Conservation (phyloP, 2,797 vertebrate species). For the Gambelia wislizenii region DNA sequence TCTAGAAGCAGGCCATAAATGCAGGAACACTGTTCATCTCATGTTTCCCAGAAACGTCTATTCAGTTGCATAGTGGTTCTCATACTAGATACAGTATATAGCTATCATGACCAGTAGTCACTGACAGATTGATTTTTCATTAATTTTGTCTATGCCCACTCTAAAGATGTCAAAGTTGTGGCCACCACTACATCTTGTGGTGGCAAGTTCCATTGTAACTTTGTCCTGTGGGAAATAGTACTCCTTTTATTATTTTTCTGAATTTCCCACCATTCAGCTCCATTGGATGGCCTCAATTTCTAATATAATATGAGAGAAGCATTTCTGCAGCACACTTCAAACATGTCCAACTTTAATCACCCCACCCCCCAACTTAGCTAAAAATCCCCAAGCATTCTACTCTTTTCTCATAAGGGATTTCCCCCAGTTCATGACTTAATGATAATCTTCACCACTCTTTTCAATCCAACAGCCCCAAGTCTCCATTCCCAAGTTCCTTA, state of each 20-base stretch:
- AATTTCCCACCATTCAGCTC: background rate
- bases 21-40: background rate
- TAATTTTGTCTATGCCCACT: too few species aligned
- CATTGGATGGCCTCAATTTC: too few species aligned
- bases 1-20: background rate
- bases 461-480: background rate
- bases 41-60: background rate
- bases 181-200: background rate
- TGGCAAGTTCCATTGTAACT: background rate
- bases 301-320: too few species aligned
- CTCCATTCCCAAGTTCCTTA: background rate
- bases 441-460: background rate
- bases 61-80: too few species aligned
- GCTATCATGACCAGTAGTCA: too few species aligned
- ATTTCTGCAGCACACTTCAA: too few species aligned
- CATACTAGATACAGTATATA: too few species aligned
- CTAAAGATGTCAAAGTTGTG: too few species aligned
- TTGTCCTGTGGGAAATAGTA: background rate
- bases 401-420: background rate
- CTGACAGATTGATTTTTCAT: too few species aligned
- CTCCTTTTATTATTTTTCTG: background rate
- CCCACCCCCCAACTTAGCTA: too few species aligned
- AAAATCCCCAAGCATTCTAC: background rate
- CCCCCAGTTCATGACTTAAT: background rate
- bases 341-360: too few species aligned